phyloP scores from a whole-genome alignment of 2,113 vertebrate species.

The Albula goreensis region DNA sequence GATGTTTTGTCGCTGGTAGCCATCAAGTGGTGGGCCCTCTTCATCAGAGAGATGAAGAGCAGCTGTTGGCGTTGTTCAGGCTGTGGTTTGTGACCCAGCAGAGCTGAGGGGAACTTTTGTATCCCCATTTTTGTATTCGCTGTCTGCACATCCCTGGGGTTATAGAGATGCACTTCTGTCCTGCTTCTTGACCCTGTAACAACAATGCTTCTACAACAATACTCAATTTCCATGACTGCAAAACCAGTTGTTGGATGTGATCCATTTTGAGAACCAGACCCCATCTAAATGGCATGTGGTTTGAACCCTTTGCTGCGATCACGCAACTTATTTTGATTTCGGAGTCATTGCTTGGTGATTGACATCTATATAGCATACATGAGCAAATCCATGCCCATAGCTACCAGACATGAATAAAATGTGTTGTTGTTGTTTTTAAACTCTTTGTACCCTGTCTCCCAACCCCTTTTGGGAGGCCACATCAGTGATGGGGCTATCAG shows the following conservation, averaged over 20 bases:
- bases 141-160: background rate
- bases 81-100: slow-evolving; percentile 74
- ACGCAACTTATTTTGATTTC: background rate
- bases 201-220: background rate
- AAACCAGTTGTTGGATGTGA: too few relatives aligned
- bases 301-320: too few relatives aligned
- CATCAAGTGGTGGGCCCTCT: slow-evolving; percentile 84
- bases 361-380: background rate
- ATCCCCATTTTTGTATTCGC: background rate
- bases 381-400: background rate
- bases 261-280: too few relatives aligned
- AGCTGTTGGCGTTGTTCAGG: slow-evolving; percentile 81
- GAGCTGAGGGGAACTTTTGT: slow-evolving; percentile 55
- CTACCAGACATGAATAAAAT: background rate
- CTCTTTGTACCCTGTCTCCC: too few relatives aligned
- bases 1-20: slow-evolving; percentile 76
- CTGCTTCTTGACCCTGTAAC: background rate
- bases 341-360: background rate
- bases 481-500: too few relatives aligned
- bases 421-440: too few relatives aligned
- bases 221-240: background rate
- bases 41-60: slow-evolving; percentile 76
- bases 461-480: too few relatives aligned
- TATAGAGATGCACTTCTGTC: background rate
- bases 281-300: too few relatives aligned